Conservation (phyloP, 2,888 invertebrate species). For the Gerosis bhagava region DNA sequence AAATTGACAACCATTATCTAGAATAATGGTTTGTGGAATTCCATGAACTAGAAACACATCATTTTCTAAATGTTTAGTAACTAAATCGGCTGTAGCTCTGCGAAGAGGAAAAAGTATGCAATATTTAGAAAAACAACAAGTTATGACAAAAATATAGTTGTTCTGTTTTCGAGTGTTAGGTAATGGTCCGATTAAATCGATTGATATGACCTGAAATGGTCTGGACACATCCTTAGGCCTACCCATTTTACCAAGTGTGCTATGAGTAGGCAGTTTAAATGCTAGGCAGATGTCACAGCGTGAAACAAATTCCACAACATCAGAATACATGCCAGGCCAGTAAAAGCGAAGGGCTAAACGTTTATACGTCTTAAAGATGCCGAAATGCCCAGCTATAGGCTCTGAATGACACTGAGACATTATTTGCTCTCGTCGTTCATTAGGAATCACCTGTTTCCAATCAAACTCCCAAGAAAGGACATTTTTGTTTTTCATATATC, state of each 20-base stretch:
- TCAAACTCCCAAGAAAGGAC: slow-evolving; percentile 31
- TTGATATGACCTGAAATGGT: slow-evolving; percentile 30
- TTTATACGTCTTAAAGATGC: slow-evolving; percentile 36
- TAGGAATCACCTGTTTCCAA: slow-evolving; percentile 37
- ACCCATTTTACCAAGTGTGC: slow-evolving; percentile 30
- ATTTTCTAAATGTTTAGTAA: slow-evolving; percentile 28
- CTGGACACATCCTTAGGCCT: slow-evolving; percentile 27
- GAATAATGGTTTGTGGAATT: background rate
- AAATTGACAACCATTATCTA: slow-evolving; percentile 8
- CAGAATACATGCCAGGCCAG: slow-evolving; percentile 32
- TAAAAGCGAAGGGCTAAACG: slow-evolving; percentile 28
- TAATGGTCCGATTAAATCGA: slow-evolving; percentile 32
- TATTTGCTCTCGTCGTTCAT: slow-evolving; percentile 9
- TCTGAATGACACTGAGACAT: slow-evolving; percentile 32
- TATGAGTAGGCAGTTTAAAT: slow-evolving; percentile 25
- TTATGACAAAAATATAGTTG: slow-evolving; percentile 27
- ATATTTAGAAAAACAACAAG: slow-evolving; percentile 33
- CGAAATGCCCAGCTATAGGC: slow-evolving; percentile 33
- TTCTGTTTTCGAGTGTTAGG: slow-evolving; percentile 28
- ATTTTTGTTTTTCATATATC: slow-evolving; percentile 24
- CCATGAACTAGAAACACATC: slow-evolving; percentile 28
- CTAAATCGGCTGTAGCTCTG: slow-evolving; percentile 12
- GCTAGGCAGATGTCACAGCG: slow-evolving; percentile 21
- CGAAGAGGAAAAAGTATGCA: slow-evolving; percentile 25
- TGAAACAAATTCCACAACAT: slow-evolving; percentile 30